Base-by-base conservation (phyloP, 1,140 invertebrate species). In the Harpegnathos saltator region DNA sequence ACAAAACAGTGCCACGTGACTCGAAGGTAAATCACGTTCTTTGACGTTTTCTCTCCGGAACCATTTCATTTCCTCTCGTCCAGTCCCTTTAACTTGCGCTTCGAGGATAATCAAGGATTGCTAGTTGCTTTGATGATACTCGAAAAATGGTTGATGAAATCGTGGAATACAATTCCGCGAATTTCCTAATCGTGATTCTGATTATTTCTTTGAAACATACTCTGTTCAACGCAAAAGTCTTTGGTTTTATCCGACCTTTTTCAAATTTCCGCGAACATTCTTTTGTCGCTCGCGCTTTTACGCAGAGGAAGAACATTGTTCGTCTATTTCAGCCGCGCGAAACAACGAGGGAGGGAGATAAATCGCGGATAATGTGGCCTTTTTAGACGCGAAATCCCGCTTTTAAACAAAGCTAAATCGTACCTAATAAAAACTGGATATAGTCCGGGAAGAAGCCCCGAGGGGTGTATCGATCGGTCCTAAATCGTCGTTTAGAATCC, bases 401-500 rank as follows among this genome's bases (percentile, higher is more conserved):
- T 38, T 38, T 77, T 14, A n/a, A 54, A 54, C 50, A 33, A 38
- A 77, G 4, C 19, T 65, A 54, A 52, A 75, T 63, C 44, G 59
- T 54, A 17, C n/a, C 3, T 69, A 66, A 78, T 68, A 78, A 68
- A 78, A 68, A 19, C 15, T 44, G 15, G 4, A 62, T 29, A 38
- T 78, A 44, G 38, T 38, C 17, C 14, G 9, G 19, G 29, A 44
- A 56, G 33, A 68, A 58, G 3, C 33, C 14, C 19, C 14, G 33
- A 56, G 3, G 58, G 5, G 33, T 58, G 15, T 2, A 54, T 66
- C 17, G 52, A 78, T 33, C 17, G 22, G 33, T 11, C 19, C 17
- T 77, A 65, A 65, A 77, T 62, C 22, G 26, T 77, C n/a, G n/a
- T n/a, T n/a, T n/a, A n/a, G n/a, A n/a, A n/a, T 17, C 29, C 69